A percentile compares a stretch with the other conserved stretches of the same genome.
These are phyloP conservation scores for Macaria liturata DNA, from an alignment of 2,888 invertebrate species.

Conservation along the genomic window DNA sequence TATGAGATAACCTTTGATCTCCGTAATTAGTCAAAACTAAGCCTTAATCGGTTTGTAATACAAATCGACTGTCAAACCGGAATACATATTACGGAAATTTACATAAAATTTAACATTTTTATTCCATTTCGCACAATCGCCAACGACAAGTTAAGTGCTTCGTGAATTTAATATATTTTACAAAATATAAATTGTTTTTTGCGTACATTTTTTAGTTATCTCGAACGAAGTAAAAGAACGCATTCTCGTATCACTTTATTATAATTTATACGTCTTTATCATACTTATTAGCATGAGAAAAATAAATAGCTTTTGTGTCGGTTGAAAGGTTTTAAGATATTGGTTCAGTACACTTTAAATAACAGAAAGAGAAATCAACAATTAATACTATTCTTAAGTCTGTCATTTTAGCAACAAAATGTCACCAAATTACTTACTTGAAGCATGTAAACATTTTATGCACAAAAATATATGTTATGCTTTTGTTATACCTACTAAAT, in stretches of 20 bases:
- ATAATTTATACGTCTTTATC: slow-evolving; percentile 39
- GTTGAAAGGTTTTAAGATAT: slow-evolving; percentile 7
- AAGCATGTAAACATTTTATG: too few relatives aligned
- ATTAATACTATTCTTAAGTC: too few relatives aligned
- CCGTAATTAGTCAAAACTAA: slow-evolving; percentile 21
- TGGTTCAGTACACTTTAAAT: slow-evolving; percentile 19
- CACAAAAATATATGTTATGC: too few relatives aligned
- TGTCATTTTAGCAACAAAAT: too few relatives aligned
- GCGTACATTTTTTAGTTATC: slow-evolving; percentile 32
- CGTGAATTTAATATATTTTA: slow-evolving; percentile 32
- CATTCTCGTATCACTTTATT: slow-evolving; percentile 32
- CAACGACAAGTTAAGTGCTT: slow-evolving; percentile 33
- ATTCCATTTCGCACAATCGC: slow-evolving; percentile 28
- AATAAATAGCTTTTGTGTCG: slow-evolving; percentile 20
- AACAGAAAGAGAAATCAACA: too few relatives aligned
- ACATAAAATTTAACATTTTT: slow-evolving; percentile 27
- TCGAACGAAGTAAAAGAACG: slow-evolving; percentile 29
- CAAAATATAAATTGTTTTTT: slow-evolving; percentile 9
- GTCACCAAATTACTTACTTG: too few relatives aligned
- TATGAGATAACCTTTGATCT: slow-evolving; percentile 17
- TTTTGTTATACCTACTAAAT: too few relatives aligned
- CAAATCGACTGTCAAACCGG: slow-evolving; percentile 15
- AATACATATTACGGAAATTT: slow-evolving; percentile 10
- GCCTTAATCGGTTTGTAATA: slow-evolving; percentile 16
- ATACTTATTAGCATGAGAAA: slow-evolving; percentile 33